These are phyloP conservation scores for Drosophila rhopaloa DNA, from an alignment of 1,140 invertebrate genomes.

Conservation along the genomic window DNA sequence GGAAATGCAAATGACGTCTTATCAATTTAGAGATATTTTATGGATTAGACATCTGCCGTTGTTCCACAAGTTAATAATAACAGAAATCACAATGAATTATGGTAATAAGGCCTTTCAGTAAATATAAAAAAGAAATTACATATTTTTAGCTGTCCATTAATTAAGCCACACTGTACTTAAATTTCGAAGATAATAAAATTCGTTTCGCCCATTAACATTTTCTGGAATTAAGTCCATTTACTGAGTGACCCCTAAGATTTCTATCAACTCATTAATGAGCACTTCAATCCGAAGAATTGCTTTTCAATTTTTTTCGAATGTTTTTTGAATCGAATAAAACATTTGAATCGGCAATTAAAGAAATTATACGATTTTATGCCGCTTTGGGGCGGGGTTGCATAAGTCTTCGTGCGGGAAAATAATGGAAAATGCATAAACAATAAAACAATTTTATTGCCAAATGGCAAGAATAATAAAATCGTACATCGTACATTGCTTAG, in stretches of 20 bases:
- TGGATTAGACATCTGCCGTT: slow-evolving; percentile 6
- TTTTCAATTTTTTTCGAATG: neutral
- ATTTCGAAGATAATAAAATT: neutral
- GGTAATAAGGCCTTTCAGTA: neutral
- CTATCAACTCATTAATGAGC: neutral
- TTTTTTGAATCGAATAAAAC: slow-evolving; percentile 14
- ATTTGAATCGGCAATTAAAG: slow-evolving; percentile 17
- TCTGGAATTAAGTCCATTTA: neutral
- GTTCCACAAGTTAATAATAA: slow-evolving; percentile 18
- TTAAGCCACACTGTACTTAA: neutral
- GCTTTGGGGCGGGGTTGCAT: slow-evolving; percentile 43
- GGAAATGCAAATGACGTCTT: slow-evolving; percentile 44
- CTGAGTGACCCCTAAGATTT: neutral
- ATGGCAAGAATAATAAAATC: slow-evolving; percentile 54
- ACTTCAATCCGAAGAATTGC: slow-evolving; percentile 4
- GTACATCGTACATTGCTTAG: slow-evolving; percentile 59
- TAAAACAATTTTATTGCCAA: slow-evolving; percentile 63
- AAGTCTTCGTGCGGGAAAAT: slow-evolving; percentile 42
- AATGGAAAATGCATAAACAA: slow-evolving; percentile 51
- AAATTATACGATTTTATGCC: slow-evolving; percentile 15
- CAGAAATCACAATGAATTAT: neutral
- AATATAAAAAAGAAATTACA: neutral
- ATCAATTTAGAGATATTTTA: slow-evolving; percentile 30
- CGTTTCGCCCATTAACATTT: neutral
- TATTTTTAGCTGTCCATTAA: neutral